A percentile compares a stretch with the other conserved stretches of the same genome.
These are phyloP conservation scores for Melanostigma gelatinosum DNA, from an alignment of 2,113 vertebrate genomes.

Conservation along the genomic window DNA sequence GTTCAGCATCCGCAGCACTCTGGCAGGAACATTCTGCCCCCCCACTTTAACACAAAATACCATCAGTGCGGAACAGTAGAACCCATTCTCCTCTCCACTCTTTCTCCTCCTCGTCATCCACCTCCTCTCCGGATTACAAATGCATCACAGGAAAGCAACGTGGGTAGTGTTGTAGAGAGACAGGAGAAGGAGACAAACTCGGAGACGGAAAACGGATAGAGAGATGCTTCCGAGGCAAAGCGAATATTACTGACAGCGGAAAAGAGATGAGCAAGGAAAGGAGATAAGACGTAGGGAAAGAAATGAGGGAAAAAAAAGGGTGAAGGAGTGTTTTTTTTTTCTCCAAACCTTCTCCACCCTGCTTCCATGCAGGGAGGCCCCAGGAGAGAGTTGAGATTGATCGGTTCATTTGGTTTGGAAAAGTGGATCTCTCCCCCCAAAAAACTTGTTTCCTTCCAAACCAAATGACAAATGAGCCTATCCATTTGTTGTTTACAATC, in stretches of 20 bases:
- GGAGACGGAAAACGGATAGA: conserved; percentile 34
- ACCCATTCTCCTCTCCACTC: conserved; percentile 61
- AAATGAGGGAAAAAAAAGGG: conserved; percentile 44
- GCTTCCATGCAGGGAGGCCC: conserved; percentile 48
- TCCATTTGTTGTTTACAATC: conserved; percentile 83
- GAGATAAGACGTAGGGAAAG: conserved; percentile 48
- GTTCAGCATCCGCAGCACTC: conserved; percentile 76
- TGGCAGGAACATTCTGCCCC: conserved; percentile 83
- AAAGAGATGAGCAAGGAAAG: conserved; percentile 52
- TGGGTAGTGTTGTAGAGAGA: conserved; percentile 55
- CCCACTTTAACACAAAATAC: conserved; percentile 82
- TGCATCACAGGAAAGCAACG: conserved; percentile 47
- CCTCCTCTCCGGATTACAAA: conserved; percentile 55
- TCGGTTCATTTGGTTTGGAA: conserved; percentile 83
- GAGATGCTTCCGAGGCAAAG: conserved; percentile 45
- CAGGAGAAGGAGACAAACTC: conserved; percentile 52
- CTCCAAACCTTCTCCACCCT: conserved; percentile 14
- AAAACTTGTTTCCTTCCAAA: conserved; percentile 81
- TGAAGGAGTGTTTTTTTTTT: conserved; percentile 16
- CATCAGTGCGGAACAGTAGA: conserved; percentile 80
- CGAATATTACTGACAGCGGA: conserved; percentile 51
- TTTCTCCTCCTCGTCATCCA: conserved; percentile 52
- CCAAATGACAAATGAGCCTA: conserved; percentile 83
- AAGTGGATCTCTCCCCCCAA: conserved; percentile 77
- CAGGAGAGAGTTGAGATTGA: conserved; percentile 77